Evolutionary conservation across 64 coral and sea anemone species (phyloP).

Genomic region (Hydrozoanthus tunicans): DNA sequence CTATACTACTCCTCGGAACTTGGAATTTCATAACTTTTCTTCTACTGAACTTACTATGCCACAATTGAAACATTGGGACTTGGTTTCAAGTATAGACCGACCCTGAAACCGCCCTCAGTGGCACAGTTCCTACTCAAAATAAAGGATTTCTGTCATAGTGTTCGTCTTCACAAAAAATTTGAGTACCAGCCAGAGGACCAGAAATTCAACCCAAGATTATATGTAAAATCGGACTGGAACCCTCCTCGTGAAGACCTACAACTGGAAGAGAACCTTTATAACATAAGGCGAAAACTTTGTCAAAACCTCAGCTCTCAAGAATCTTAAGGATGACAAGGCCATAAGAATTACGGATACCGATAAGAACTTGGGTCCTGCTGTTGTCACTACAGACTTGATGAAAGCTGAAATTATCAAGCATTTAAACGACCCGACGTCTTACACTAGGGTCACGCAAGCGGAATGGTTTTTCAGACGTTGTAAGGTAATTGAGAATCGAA

Average conservation of each 20-base stretch:
- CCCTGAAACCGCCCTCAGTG: background rate
- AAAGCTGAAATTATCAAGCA: constrained; percentile 3
- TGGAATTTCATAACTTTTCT: background rate
- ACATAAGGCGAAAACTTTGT: background rate
- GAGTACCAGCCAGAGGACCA: background rate
- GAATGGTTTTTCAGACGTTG: background rate
- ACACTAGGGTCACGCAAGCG: background rate
- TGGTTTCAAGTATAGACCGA: background rate
- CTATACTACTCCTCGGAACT: background rate
- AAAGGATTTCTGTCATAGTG: background rate
- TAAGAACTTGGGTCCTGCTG: constrained; percentile 6
- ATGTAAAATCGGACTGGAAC: background rate
- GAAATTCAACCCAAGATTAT: constrained; percentile 1
- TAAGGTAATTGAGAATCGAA: background rate
- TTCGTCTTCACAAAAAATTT: constrained; percentile 10
- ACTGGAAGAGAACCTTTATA: background rate
- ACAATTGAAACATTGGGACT: background rate
- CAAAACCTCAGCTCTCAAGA: background rate
- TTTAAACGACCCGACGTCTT: constrained; percentile 22
- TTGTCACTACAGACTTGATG: background rate
- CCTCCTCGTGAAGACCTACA: background rate
- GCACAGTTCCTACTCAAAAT: background rate
- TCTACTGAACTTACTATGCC: background rate
- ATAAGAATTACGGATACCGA: background rate
- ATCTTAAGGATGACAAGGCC: background rate